A percentile compares a stretch with the other conserved stretches of the same genome.
Conservation (phyloP, 2,113 vertebrate species). For the Notechis scutatus region DNA sequence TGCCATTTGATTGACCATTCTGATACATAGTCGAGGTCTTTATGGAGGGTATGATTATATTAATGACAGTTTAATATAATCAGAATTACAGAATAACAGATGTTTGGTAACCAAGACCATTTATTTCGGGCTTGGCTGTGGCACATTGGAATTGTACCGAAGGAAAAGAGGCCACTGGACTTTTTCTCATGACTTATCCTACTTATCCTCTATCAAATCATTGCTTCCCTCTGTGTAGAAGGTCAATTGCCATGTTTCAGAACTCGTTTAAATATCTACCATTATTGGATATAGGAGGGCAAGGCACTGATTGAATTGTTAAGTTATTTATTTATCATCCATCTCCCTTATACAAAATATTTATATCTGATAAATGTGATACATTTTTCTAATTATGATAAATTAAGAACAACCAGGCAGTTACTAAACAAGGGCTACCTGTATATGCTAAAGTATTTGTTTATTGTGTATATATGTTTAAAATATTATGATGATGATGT, state of each 20-base stretch:
- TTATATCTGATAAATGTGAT: not conserved
- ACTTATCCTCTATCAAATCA: not conserved
- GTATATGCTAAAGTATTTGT: not conserved
- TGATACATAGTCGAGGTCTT: no score
- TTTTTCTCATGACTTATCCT: not conserved
- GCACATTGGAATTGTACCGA: not conserved
- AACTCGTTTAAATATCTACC: not conserved
- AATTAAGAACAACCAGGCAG: not conserved
- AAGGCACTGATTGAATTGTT: not conserved
- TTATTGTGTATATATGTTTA: not conserved
- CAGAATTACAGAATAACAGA: not conserved
- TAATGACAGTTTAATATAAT: not conserved
- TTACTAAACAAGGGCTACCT: not conserved
- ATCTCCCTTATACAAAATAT: not conserved
- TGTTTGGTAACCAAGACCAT: not conserved
- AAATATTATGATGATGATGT: not conserved
- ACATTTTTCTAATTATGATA: not conserved
- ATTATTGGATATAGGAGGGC: not conserved
- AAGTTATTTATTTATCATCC: not conserved
- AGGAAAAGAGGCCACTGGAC: not conserved
- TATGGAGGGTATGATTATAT: no score
- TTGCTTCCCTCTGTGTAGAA: not conserved
- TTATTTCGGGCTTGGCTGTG: not conserved
- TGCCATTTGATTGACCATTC: no score
- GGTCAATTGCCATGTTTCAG: not conserved